Percentiles rank a stretch among this genome's conserved stretches.
These are phyloP conservation scores for Belonocnema kinseyi DNA, from an alignment of 1,140 invertebrate species.

Conservation along the genomic window DNA sequence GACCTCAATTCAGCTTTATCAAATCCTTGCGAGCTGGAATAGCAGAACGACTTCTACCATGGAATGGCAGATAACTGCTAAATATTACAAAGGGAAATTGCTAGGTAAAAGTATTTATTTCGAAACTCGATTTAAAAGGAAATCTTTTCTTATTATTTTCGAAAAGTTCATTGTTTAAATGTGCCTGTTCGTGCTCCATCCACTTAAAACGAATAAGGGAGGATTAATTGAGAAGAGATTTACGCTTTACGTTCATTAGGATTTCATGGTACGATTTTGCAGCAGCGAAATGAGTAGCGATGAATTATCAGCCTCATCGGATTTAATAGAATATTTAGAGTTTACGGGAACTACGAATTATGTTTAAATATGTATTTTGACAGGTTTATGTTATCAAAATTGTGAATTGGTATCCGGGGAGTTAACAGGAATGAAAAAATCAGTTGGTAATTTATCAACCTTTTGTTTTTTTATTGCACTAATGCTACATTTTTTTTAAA, in stretches of 20 bases:
- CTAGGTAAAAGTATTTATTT: background rate
- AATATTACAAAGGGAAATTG: background rate
- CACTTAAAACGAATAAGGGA: background rate
- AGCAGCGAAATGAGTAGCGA: background rate
- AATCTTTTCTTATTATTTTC: background rate
- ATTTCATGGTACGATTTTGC: background rate
- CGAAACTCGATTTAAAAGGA: background rate
- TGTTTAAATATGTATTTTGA: background rate
- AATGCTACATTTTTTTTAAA: too few relatives aligned
- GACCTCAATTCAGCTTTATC: constrained; percentile 31
- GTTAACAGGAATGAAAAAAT: background rate
- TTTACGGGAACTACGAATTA: background rate
- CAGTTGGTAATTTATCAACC: too few relatives aligned
- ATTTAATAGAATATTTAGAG: constrained; percentile 23
- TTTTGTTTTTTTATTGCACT: too few relatives aligned
- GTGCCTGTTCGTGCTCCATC: background rate
- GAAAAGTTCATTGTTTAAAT: background rate
- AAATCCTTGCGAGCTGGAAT: background rate
- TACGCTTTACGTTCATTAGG: background rate
- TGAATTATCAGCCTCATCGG: constrained; percentile 10
- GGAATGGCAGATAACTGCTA: background rate
- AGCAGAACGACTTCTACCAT: background rate
- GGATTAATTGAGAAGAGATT: background rate
- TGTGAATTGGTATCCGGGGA: background rate
- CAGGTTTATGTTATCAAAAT: background rate